A percentile compares a stretch with the other conserved stretches of the same genome.
Conservation (phyloP, 2,797 vertebrate genomes). For the Onychomys arenicola region DNA sequence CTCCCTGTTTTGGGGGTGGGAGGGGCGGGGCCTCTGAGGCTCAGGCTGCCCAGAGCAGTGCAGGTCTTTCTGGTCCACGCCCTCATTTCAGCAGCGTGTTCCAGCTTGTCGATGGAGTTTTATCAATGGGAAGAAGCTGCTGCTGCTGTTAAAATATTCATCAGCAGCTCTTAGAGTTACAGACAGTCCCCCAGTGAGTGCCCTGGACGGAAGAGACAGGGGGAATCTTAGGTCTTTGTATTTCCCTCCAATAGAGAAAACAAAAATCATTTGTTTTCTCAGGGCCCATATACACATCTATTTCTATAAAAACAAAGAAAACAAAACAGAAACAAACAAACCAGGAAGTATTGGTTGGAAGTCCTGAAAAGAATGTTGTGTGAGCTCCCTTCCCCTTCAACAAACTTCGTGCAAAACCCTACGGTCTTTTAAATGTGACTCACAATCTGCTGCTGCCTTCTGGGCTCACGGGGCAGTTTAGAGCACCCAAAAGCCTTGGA, state of each 20-base stretch:
- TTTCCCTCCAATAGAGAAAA: neutral
- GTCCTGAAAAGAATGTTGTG: neutral
- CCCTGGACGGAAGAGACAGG: slow-evolving; percentile 21
- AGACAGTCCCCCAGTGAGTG: neutral
- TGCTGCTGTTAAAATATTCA: slow-evolving; percentile 72
- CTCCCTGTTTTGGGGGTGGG: neutral
- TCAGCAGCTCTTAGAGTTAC: slow-evolving; percentile 42
- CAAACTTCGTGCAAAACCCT: neutral
- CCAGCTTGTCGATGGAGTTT: slow-evolving; percentile 61
- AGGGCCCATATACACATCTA: neutral
- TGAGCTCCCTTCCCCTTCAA: neutral
- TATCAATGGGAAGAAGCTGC: slow-evolving; percentile 70
- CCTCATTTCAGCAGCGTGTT: slow-evolving; percentile 1
- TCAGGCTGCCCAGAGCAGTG: neutral
- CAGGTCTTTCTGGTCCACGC: slow-evolving; percentile 14
- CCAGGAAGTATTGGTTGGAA: neutral
- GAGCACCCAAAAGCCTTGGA: neutral
- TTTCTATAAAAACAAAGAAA: neutral
- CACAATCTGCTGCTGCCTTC: neutral
- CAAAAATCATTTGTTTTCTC: slow-evolving; percentile 42
- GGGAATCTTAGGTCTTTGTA: neutral
- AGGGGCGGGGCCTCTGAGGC: neutral
- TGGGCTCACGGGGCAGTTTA: neutral
- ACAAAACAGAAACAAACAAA: neutral
- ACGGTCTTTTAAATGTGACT: neutral